These are phyloP conservation scores for Zosterops lateralis DNA, from an alignment of 2,113 vertebrate species.

Conservation along the genomic window DNA sequence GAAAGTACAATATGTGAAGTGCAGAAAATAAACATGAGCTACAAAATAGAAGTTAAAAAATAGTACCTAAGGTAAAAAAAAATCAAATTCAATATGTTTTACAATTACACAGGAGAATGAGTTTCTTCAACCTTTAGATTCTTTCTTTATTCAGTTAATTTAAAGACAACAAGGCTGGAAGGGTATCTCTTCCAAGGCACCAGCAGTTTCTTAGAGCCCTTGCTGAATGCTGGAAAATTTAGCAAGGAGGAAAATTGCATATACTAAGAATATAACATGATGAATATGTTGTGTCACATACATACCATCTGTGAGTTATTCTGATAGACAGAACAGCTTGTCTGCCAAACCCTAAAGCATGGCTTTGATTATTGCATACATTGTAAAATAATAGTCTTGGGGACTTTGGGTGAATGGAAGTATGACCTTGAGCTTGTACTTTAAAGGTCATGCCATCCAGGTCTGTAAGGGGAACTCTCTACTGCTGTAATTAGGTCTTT, in stretches of 20 bases:
- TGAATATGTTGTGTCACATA: conserved; percentile 74
- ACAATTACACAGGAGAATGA: conserved; percentile 48
- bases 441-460: neutral
- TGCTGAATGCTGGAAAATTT: conserved; percentile 49
- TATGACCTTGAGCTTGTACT: conserved; percentile 42
- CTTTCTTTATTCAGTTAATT: conserved; percentile 43
- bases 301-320: conserved; percentile 72
- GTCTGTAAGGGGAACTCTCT: neutral
- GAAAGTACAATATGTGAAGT: conserved; percentile 44
- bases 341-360: conserved; percentile 62
- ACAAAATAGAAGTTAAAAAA: conserved; percentile 56
- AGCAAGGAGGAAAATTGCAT: conserved; percentile 60
- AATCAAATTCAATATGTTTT: conserved; percentile 47
- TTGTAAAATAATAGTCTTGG: conserved; percentile 47
- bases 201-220: conserved; percentile 41
- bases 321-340: conserved; percentile 72
- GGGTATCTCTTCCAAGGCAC: conserved; percentile 48
- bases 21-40: conserved; percentile 38
- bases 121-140: conserved; percentile 52
- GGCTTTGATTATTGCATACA: conserved; percentile 47
- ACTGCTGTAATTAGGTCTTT: conserved; percentile 20
- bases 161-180: conserved; percentile 36
- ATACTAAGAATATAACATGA: conserved; percentile 69
- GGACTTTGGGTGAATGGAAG: conserved; percentile 25
- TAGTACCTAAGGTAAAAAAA: conserved; percentile 41